Evolutionary conservation across 2,113 vertebrate species (phyloP), one percentile per base, ranked within the genome.

Genomic region (Cinclus mexicanus): DNA sequence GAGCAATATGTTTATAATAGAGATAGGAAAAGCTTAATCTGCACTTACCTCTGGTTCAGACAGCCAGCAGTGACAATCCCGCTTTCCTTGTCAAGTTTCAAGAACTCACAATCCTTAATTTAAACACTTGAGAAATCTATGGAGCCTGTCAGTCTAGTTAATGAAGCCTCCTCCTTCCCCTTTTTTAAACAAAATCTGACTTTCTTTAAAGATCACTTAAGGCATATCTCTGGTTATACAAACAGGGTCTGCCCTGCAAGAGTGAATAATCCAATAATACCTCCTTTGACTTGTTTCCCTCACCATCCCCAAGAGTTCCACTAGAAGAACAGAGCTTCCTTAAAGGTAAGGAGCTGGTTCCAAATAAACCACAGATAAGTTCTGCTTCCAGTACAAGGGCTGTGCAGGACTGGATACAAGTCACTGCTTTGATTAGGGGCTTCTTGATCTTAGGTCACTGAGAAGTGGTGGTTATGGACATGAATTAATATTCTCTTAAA

Each of bases 81-180:
- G 67, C 95, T 96, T 97, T 94, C 91, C 96, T 97, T 98, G 97
- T 98, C 97, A 97, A 97, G 97, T 98, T 98, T 98, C 96, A 96
- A 98, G 97, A 97, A 98, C 97, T 97, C 95, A 83, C 96, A 97
- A 96, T 98, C 98, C 97, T 98, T 98, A 98, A 98, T 98, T 98
- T 98, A 98, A 98, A 98, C 98, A 98, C 98, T 98, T 97, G 97
- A 98, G 97, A 98, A 97, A 97, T 97, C 97, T 98, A 95, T 97
- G 97, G 97, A 98, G 96, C 97, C 97, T 98, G 98, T 97, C 98
- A 97, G 94, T 97, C 96, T 98, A 95, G 94, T 97, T 98, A 98
- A 98, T 98, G 97, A 98, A 98, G 96, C 96, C 80, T 91, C 83
- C 49, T 97, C 96, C 94, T 95, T 97, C 89, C 89, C 69, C 56